Evolutionary conservation across 2,888 invertebrate species (phyloP).

Genomic region (Caenorhabditis afra): DNA sequence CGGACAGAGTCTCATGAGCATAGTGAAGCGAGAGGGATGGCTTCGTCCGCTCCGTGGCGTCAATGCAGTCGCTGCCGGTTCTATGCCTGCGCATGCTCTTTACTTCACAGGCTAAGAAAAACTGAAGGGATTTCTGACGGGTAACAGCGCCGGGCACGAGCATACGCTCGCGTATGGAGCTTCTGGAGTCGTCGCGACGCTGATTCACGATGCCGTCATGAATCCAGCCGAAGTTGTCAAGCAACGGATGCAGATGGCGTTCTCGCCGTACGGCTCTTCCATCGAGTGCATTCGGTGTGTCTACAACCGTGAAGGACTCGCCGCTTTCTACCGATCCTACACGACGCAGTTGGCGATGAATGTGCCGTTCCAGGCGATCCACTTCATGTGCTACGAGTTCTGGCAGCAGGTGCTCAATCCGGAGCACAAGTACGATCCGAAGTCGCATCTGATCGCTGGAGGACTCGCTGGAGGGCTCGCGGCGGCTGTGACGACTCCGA

Average conservation of each 20-base stretch:
- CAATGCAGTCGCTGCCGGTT: constrained; percentile 90
- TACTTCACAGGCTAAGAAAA: constrained; percentile 98
- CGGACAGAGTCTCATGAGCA: constrained; percentile 85
- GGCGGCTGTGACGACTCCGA: constrained; percentile 93
- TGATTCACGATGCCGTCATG: constrained; percentile 97
- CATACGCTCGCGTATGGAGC: constrained; percentile 81
- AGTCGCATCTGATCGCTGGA: constrained; percentile 85
- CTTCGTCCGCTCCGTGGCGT: constrained; percentile 94
- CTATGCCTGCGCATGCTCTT: constrained; percentile 98
- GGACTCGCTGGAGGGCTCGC: constrained; percentile 90
- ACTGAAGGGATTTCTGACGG: constrained; percentile 84
- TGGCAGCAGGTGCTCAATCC: constrained; percentile 84
- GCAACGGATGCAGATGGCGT: constrained; percentile 97
- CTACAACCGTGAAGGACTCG: constrained; percentile 88
- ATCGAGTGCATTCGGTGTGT: constrained; percentile 88
- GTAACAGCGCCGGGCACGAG: constrained; percentile 81
- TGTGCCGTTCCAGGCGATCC: constrained; percentile 95
- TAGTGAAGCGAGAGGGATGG: constrained; percentile 89
- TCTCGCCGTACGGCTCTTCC: constrained; percentile 93
- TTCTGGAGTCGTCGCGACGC: constrained; percentile 92
- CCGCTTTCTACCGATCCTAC: constrained; percentile 90
- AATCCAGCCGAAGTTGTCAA: constrained; percentile 98
- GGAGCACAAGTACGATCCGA: constrained; percentile 90
- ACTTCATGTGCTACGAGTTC: constrained; percentile 93
- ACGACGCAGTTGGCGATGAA: constrained; percentile 89